Evolutionary conservation across 2,797 vertebrate species (phyloP).

Genomic region (Cynodonichthys magdalenae): DNA sequence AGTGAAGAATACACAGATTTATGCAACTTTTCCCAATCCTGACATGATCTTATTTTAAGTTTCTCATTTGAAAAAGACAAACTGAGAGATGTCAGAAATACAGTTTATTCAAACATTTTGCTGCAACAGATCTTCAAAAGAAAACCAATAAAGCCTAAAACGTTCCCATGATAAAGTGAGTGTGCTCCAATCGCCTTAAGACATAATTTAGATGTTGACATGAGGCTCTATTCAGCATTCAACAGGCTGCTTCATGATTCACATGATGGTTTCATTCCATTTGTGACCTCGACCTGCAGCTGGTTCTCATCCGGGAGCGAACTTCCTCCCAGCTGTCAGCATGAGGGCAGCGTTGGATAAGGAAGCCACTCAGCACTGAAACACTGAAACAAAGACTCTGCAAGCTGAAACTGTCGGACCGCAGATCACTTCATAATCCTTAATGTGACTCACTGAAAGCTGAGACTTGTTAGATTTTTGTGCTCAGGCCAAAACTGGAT

Average conservation of each 20-base stretch:
- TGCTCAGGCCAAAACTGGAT: slow-evolving; percentile 17
- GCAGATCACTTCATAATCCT: slow-evolving; percentile 19
- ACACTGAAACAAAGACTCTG: slow-evolving; percentile 18
- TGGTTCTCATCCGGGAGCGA: slow-evolving; percentile 54
- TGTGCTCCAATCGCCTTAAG: neutral
- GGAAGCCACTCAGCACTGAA: slow-evolving; percentile 40
- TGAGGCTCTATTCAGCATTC: slow-evolving; percentile 5
- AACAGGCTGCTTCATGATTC: slow-evolving; percentile 19
- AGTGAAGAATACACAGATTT: no score
- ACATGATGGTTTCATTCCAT: slow-evolving; percentile 26
- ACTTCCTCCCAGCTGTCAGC: slow-evolving; percentile 71
- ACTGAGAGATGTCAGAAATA: no score
- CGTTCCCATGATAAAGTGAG: neutral
- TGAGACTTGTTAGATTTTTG: slow-evolving; percentile 24
- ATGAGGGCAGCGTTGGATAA: slow-evolving; percentile 17
- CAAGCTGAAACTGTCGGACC: slow-evolving; percentile 40
- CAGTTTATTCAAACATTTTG: no score
- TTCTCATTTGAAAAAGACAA: no score
- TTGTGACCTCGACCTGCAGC: slow-evolving; percentile 64
- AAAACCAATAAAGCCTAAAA: neutral
- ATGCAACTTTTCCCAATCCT: no score
- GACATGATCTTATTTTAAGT: no score
- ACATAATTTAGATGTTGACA: slow-evolving; percentile 17
- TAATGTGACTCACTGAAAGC: slow-evolving; percentile 32
- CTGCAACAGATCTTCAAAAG: no score